Conservation (phyloP, 2,113 vertebrate genomes). For the Notarius quadriscutis region DNA sequence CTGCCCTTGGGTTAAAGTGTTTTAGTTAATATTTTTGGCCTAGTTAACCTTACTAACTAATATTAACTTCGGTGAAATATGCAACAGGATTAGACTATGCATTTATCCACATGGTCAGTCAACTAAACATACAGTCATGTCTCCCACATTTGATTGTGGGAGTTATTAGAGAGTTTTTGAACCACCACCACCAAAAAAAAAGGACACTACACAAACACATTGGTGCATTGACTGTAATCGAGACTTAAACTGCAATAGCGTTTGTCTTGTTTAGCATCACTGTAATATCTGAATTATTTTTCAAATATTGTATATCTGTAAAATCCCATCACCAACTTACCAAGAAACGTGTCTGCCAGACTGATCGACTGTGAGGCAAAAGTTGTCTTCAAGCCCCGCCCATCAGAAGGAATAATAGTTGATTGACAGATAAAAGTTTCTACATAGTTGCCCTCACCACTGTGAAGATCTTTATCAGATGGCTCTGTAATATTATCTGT, state of each 20-base stretch:
- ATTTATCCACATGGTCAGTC: not conserved
- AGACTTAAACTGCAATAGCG: not conserved
- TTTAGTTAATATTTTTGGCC: not conserved
- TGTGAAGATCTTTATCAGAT: slow-evolving; percentile 79
- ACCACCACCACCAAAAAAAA: not conserved
- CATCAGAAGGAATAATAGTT: slow-evolving; percentile 93
- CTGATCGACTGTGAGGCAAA: slow-evolving; percentile 94
- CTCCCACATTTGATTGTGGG: not conserved
- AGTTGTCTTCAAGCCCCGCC: slow-evolving; percentile 88
- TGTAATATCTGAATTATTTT: not conserved
- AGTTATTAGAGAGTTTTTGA: not conserved
- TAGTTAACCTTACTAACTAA: not conserved
- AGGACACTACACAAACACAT: not conserved
- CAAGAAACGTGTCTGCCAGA: slow-evolving; percentile 89
- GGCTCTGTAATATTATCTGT: slow-evolving; percentile 92
- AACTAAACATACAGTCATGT: no score
- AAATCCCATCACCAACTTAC: slow-evolving; percentile 65
- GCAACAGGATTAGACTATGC: not conserved
- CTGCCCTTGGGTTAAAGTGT: not conserved
- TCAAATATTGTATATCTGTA: not conserved
- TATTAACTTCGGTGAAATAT: not conserved
- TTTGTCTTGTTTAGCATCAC: not conserved
- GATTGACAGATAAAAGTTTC: slow-evolving; percentile 93
- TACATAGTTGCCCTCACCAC: slow-evolving; percentile 75
- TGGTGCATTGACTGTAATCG: not conserved